phyloP scores from a whole-genome alignment of 2,888 invertebrate species.

The Ennomos fuscantarius region DNA sequence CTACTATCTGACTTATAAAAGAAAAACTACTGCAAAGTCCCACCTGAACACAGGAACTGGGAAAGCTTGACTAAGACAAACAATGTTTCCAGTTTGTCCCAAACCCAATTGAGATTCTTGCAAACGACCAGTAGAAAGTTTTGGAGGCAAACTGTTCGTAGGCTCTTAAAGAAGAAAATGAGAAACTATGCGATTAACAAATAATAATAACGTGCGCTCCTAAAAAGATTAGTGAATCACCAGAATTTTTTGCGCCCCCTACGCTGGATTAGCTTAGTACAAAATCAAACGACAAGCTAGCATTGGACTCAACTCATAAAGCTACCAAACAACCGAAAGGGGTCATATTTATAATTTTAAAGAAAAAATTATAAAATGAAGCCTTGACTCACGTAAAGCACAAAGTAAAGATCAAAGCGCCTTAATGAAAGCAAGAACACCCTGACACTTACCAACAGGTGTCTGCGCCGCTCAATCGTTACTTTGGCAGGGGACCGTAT shows the following conservation, averaged over 20 bases:
- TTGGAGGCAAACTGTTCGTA: slow-evolving; percentile 88
- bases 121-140: slow-evolving; percentile 84
- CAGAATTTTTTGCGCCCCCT: slow-evolving; percentile 30
- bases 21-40: slow-evolving; percentile 46
- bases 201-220: slow-evolving; percentile 36
- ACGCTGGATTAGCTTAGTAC: slow-evolving; percentile 38
- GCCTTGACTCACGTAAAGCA: slow-evolving; percentile 75
- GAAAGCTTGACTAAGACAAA: slow-evolving; percentile 91
- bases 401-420: slow-evolving; percentile 84
- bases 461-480: slow-evolving; percentile 82
- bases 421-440: slow-evolving; percentile 81
- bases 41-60: slow-evolving; percentile 92
- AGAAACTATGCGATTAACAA: slow-evolving; percentile 45
- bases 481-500: slow-evolving; percentile 78
- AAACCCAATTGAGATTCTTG: slow-evolving; percentile 75
- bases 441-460: slow-evolving; percentile 84
- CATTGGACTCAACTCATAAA: slow-evolving; percentile 44
- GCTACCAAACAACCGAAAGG: slow-evolving; percentile 52
- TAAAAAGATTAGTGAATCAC: slow-evolving; percentile 36
- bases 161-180: slow-evolving; percentile 84
- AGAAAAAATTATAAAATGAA: slow-evolving; percentile 49
- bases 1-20: not conserved
- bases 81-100: slow-evolving; percentile 74
- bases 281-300: slow-evolving; percentile 45
- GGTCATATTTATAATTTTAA: slow-evolving; percentile 39